A percentile compares a stretch with the other conserved stretches of the same genome.
Conservation (phyloP, 1,140 invertebrate genomes). For the Coboldia fuscipes region DNA sequence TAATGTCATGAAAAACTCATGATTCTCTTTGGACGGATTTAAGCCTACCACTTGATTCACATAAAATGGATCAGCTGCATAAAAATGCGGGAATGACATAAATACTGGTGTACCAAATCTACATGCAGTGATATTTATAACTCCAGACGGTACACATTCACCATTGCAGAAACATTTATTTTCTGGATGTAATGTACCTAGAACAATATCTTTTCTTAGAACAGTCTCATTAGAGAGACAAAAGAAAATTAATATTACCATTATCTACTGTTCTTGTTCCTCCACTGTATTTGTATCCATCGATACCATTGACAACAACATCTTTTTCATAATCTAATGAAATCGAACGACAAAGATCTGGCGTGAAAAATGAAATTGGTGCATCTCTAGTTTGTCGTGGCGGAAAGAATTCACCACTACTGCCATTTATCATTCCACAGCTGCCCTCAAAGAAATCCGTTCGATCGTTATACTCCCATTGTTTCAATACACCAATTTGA, state of each 20-base stretch:
- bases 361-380: constrained; percentile 36
- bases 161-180: constrained; percentile 53
- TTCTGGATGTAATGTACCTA: constrained; percentile 28
- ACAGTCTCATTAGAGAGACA: constrained; percentile 13
- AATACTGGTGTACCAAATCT: constrained; percentile 60
- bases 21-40: constrained; percentile 37
- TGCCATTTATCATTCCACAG: constrained; percentile 34
- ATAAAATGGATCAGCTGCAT: constrained; percentile 48
- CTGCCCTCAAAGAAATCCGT: constrained; percentile 33
- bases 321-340: constrained; percentile 30
- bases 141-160: constrained; percentile 40
- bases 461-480: constrained; percentile 41
- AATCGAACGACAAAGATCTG: constrained; percentile 43
- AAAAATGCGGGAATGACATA: constrained; percentile 73
- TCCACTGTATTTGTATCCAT: constrained; percentile 31
- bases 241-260: constrained; percentile 26
- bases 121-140: constrained; percentile 45
- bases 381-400: constrained; percentile 30
- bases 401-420: constrained; percentile 55
- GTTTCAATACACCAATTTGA: constrained; percentile 36
- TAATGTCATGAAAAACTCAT: constrained; percentile 46
- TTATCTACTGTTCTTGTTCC: constrained; percentile 33
- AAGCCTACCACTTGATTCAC: constrained; percentile 40
- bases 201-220: constrained; percentile 1
- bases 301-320: constrained; percentile 25